phyloP scores from a whole-genome alignment of 1,140 invertebrate genomes.

The Drosophila kurseongensis region DNA sequence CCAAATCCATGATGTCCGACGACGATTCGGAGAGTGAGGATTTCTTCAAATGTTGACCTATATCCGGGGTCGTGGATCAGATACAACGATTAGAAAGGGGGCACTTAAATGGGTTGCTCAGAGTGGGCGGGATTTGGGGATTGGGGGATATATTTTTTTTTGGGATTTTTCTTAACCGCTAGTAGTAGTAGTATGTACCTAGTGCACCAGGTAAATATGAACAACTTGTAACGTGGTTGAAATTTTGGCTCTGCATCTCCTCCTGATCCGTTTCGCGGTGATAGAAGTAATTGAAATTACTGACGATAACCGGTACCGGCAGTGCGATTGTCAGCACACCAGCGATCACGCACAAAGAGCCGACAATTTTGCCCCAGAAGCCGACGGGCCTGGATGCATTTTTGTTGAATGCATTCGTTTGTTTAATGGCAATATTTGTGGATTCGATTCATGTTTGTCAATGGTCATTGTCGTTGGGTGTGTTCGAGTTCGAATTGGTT shows the following conservation, averaged over 20 bases:
- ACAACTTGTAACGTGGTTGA: constrained; percentile 98
- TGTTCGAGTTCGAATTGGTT: constrained; percentile 37
- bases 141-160: constrained; percentile 3
- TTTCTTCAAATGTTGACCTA: constrained; percentile 95
- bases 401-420: constrained; percentile 59
- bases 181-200: constrained; percentile 86
- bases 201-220: constrained; percentile 96
- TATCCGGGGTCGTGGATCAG: constrained; percentile 28
- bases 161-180: constrained; percentile 30
- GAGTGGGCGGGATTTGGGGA: constrained; percentile 28
- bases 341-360: constrained; percentile 99
- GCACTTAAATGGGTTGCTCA: constrained; percentile 10
- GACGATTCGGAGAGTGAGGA: constrained; percentile 96
- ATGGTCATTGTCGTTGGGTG: constrained; percentile 45
- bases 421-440: constrained; percentile 67
- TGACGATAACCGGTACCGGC: constrained; percentile 99
- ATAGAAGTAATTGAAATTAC: constrained; percentile 99
- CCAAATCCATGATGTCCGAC: constrained; percentile 97
- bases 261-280: constrained; percentile 99
- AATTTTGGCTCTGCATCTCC: constrained; percentile 98
- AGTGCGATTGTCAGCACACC: constrained; percentile 99
- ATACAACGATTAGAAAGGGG: constrained; percentile 41
- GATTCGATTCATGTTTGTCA: constrained; percentile 67
- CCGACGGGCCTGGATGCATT: constrained; percentile 93
- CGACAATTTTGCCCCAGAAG: constrained; percentile 99